phyloP scores from a whole-genome alignment of 2,888 invertebrate species.

The Orthonychiurus folsomi region DNA sequence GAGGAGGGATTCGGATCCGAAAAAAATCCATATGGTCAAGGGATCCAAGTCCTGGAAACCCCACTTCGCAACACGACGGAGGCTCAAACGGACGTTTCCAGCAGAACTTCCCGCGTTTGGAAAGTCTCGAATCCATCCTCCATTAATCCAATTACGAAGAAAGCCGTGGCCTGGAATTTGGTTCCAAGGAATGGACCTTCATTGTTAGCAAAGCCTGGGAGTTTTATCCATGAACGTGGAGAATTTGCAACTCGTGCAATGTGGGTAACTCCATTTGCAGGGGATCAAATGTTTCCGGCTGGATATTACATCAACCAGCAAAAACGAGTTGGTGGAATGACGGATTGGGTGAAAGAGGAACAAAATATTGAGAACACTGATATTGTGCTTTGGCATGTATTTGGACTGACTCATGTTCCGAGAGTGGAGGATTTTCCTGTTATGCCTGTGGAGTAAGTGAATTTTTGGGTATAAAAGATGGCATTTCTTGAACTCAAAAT shows the following conservation, averaged over 20 bases:
- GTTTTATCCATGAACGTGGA: slow-evolving; percentile 30
- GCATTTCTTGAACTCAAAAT: neutral
- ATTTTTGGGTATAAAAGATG: neutral
- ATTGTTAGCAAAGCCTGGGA: slow-evolving; percentile 22
- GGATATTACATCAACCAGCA: slow-evolving; percentile 29
- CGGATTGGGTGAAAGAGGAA: slow-evolving; percentile 9
- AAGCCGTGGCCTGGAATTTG: slow-evolving; percentile 34
- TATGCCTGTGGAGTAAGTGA: slow-evolving; percentile 28
- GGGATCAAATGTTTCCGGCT: slow-evolving; percentile 22
- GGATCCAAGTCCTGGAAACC: slow-evolving; percentile 27
- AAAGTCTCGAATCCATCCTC: slow-evolving; percentile 27
- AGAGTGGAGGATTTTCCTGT: slow-evolving; percentile 33
- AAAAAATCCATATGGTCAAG: slow-evolving; percentile 32
- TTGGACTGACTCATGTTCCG: slow-evolving; percentile 35
- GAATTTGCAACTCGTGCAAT: slow-evolving; percentile 29
- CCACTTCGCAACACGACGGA: slow-evolving; percentile 16
- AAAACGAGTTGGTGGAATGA: slow-evolving; percentile 24
- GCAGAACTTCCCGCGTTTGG: slow-evolving; percentile 27
- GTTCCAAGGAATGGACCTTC: slow-evolving; percentile 23
- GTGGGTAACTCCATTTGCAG: slow-evolving; percentile 32
- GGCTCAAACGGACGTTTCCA: slow-evolving; percentile 19
- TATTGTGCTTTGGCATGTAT: slow-evolving; percentile 34
- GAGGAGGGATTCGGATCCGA: slow-evolving; percentile 19
- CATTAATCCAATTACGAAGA: slow-evolving; percentile 27
- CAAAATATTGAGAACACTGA: slow-evolving; percentile 24